Evolutionary conservation across 2,113 vertebrate genomes (phyloP).

Genomic region (Lophochroa leadbeateri): DNA sequence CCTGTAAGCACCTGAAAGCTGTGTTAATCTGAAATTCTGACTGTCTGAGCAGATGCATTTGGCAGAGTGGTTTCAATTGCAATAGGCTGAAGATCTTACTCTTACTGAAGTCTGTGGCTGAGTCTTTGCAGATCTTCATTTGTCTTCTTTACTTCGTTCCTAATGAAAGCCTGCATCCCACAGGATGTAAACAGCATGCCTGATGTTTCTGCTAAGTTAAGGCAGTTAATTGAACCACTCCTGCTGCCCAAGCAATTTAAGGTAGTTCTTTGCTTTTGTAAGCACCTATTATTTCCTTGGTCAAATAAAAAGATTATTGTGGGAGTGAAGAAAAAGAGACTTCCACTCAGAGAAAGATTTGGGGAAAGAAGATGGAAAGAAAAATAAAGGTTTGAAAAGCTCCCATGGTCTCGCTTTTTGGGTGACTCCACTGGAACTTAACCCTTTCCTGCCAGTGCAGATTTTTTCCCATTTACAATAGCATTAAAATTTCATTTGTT

Average conservation of each 20-base stretch:
- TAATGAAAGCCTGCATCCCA: neutral
- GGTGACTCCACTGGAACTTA: neutral
- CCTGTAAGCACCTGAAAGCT: neutral
- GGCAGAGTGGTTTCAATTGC: neutral
- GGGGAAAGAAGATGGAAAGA: neutral
- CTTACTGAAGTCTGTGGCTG: neutral
- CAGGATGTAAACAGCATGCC: slow-evolving; percentile 1
- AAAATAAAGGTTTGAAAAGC: neutral
- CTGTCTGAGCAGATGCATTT: neutral
- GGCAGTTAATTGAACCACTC: slow-evolving; percentile 12
- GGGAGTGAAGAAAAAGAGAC: neutral
- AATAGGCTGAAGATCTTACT: neutral
- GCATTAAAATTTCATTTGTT: neutral
- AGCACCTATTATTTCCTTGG: neutral
- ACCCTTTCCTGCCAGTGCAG: neutral
- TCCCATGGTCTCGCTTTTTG: neutral
- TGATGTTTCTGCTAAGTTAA: slow-evolving; percentile 33
- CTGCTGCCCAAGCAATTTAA: neutral
- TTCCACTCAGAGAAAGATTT: neutral
- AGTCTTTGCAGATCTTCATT: neutral
- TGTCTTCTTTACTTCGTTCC: neutral
- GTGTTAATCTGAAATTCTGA: neutral
- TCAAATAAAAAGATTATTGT: neutral
- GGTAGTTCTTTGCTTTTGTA: neutral
- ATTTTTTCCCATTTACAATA: neutral